A percentile compares a stretch with the other conserved stretches of the same genome.
phyloP scores from a whole-genome alignment of 2,113 vertebrate genomes.

The Thinocorus orbignyianus region DNA sequence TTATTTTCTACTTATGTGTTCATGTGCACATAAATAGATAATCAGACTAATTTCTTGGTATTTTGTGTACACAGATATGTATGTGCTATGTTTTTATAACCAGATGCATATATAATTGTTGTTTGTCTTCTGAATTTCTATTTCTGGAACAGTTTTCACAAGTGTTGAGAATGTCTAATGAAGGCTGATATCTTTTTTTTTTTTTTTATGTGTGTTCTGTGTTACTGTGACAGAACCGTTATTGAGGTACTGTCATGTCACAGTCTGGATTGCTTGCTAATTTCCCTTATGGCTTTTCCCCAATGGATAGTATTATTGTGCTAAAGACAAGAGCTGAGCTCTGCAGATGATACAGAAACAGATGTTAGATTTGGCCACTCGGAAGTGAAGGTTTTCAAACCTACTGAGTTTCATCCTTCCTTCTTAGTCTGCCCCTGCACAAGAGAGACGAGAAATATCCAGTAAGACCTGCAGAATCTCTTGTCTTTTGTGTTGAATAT shows the following conservation, averaged over 20 bases:
- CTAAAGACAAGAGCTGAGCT: neutral
- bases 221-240: neutral
- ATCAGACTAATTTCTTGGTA: neutral
- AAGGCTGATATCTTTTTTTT: neutral
- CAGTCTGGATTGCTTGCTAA: neutral
- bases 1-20: neutral
- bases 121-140: neutral
- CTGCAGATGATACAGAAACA: neutral
- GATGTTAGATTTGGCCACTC: neutral
- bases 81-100: neutral
- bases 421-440: neutral
- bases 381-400: neutral
- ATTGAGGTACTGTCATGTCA: neutral
- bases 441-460: fast-evolving
- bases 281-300: neutral
- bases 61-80: neutral
- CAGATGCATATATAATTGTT: neutral
- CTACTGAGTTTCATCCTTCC: neutral
- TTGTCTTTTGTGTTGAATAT: neutral
- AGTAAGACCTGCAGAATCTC: neutral
- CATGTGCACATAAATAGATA: neutral
- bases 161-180: neutral
- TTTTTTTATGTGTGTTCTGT: neutral
- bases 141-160: neutral
- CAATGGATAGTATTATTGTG: neutral